Conservation (phyloP, 2,113 vertebrate species). For the Micromys minutus region DNA sequence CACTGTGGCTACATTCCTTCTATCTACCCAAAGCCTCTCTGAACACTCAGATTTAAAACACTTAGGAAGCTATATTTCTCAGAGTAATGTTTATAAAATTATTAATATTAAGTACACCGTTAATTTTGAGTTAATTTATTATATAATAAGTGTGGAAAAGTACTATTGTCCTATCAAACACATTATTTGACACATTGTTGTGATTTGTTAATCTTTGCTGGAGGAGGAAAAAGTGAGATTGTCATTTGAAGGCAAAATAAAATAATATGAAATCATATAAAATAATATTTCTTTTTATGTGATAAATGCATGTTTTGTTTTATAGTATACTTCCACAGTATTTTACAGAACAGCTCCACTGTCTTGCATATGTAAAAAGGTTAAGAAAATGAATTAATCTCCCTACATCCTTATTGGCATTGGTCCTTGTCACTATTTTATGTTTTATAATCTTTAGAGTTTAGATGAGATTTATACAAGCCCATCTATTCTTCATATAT, state of each 20-base stretch:
- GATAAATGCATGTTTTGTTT: too few species aligned
- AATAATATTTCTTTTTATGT: too few species aligned
- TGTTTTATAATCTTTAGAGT: too few species aligned
- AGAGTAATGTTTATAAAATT: neutral
- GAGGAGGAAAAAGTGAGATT: neutral
- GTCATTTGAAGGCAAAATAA: neutral
- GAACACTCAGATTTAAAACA: neutral
- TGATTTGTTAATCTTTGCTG: constrained; percentile 1
- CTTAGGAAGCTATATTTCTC: neutral
- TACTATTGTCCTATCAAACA: neutral
- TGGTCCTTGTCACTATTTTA: too few species aligned
- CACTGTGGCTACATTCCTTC: neutral
- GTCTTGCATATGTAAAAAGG: too few species aligned
- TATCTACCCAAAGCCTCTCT: neutral
- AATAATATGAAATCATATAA: neutral
- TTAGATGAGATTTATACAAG: too few species aligned
- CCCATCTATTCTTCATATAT: too few species aligned
- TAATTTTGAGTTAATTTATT: neutral
- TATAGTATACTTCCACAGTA: too few species aligned
- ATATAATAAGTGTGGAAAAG: constrained; percentile 5
- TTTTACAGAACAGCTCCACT: too few species aligned
- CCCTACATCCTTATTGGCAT: too few species aligned
- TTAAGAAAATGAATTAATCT: too few species aligned
- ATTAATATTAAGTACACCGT: neutral
- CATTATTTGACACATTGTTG: neutral